Conservation (phyloP, 2,797 vertebrate genomes). For the Eutrigla gurnardus region DNA sequence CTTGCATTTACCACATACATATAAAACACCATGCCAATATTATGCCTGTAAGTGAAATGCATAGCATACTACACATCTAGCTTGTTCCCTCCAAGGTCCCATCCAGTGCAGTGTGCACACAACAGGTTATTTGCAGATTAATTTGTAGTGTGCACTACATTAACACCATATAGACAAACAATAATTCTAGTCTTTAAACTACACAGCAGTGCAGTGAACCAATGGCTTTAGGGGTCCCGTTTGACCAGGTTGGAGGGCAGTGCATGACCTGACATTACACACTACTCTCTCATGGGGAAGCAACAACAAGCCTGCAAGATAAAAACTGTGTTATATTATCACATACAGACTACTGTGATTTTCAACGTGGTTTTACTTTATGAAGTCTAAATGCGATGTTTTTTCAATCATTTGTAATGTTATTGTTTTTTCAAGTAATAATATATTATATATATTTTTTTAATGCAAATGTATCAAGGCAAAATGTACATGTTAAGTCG, state of each 20-base stretch:
- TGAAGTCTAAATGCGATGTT: neutral
- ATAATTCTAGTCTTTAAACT: neutral
- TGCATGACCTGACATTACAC: neutral
- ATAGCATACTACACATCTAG: neutral
- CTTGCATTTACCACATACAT: neutral
- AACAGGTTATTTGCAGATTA: neutral
- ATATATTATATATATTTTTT: too few species aligned
- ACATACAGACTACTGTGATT: neutral
- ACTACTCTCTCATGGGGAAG: neutral
- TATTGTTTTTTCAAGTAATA: too few species aligned
- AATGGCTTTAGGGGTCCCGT: too few species aligned
- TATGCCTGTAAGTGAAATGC: neutral
- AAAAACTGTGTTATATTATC: neutral
- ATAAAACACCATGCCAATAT: neutral
- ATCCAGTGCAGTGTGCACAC: neutral
- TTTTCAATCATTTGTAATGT: too few species aligned
- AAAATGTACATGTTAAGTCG: neutral
- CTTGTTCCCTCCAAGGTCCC: neutral
- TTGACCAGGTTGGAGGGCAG: too few species aligned
- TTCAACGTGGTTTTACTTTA: neutral
- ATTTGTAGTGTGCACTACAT: neutral
- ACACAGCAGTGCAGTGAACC: neutral
- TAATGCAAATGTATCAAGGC: neutral
- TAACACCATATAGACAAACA: neutral
- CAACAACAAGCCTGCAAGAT: neutral